A percentile compares a stretch with the other conserved stretches of the same genome.
phyloP scores from a whole-genome alignment of 2,113 vertebrate genomes.

The Beaufortia kweichowensis region DNA sequence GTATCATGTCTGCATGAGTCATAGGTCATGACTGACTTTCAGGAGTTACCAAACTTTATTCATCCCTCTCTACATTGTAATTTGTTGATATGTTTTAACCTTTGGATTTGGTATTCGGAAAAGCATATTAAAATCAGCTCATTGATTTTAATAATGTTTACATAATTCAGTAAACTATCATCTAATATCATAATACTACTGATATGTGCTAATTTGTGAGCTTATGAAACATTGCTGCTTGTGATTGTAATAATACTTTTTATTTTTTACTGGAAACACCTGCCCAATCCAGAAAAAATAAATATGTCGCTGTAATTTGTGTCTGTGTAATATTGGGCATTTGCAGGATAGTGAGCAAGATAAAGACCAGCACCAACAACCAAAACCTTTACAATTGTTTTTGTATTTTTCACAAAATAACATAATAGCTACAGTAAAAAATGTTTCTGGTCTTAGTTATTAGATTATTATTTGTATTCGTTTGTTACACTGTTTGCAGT shows the following conservation, averaged over 20 bases:
- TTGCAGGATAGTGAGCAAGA: too few species aligned
- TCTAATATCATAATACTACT: constrained; percentile 18
- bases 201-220: constrained; percentile 26
- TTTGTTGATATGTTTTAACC: constrained; percentile 47
- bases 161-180: neutral
- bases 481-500: too few species aligned
- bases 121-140: neutral
- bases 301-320: neutral
- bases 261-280: neutral
- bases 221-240: constrained; percentile 10
- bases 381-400: too few species aligned
- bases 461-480: too few species aligned
- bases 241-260: constrained; percentile 42
- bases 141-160: constrained; percentile 57
- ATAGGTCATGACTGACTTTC: neutral
- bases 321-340: neutral
- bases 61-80: neutral
- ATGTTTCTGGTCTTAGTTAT: too few species aligned
- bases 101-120: neutral
- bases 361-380: too few species aligned
- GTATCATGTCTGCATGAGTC: neutral
- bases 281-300: neutral
- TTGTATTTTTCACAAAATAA: too few species aligned
- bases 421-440: too few species aligned
- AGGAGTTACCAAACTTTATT: too few species aligned